A percentile compares a stretch with the other conserved stretches of the same genome.
Conservation (phyloP, 2,888 invertebrate species). For the Zhuqinia jingwanae region DNA sequence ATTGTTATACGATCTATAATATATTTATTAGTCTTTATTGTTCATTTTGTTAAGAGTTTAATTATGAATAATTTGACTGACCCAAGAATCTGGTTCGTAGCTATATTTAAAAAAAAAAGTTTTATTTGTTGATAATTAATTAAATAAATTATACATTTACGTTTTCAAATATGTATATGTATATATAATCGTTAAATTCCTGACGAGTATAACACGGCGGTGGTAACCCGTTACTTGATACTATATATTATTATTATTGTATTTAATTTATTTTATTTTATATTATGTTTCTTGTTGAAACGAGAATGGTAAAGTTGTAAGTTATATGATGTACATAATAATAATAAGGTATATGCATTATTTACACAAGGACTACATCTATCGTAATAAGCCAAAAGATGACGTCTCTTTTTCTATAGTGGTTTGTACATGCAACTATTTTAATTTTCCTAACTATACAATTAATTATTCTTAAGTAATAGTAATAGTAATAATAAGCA, state of each 20-base stretch:
- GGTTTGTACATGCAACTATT: background rate
- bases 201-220: background rate
- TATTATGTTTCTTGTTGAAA: background rate
- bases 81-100: conserved; percentile 1
- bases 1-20: too few relatives aligned
- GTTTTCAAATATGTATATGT: background rate
- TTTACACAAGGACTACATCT: background rate
- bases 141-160: background rate
- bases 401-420: conserved; percentile 4
- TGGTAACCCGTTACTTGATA: background rate
- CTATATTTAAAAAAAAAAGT: background rate
- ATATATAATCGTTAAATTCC: too few relatives aligned
- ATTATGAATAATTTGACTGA: background rate
- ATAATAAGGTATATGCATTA: too few relatives aligned
- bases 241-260: too few relatives aligned
- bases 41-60: too few relatives aligned
- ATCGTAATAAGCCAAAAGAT: background rate
- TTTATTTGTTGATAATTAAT: background rate
- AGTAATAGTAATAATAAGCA: too few relatives aligned
- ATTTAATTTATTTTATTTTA: conserved; percentile 2
- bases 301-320: too few relatives aligned
- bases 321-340: too few relatives aligned
- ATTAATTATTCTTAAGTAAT: too few relatives aligned
- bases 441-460: too few relatives aligned
- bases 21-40: too few relatives aligned